These are phyloP conservation scores for Rhopilema esculentum DNA, from an alignment of 30 jellyfish, hydroid and myxozoan species.

Conservation along the genomic window DNA sequence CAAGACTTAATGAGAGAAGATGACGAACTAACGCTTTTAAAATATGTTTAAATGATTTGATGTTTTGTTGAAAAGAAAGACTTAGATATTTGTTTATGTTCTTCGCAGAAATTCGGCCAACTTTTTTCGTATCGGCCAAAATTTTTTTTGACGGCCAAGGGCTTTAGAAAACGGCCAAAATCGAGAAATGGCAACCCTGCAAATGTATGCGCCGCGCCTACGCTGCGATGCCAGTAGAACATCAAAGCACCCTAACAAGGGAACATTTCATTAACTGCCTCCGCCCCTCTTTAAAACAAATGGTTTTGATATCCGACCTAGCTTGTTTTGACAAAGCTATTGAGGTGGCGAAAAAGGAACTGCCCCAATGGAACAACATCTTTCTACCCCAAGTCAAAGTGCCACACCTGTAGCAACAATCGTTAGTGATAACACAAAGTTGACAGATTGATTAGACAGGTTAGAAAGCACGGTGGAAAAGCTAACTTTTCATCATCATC, in stretches of 20 bases:
- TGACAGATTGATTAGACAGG: conserved; percentile 1
- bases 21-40: conserved; percentile 31
- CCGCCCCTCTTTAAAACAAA: conserved; percentile 22
- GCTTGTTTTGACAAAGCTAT: conserved; percentile 10
- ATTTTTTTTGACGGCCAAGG: conserved; percentile 1
- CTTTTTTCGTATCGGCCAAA: conserved; percentile 16
- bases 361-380: conserved; percentile 18
- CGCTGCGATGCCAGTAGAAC: conserved; percentile 37
- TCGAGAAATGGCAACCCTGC: neutral
- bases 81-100: neutral
- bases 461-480: conserved; percentile 21
- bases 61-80: neutral
- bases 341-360: conserved; percentile 32
- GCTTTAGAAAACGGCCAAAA: conserved; percentile 7
- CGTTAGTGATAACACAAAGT: neutral
- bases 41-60: conserved; percentile 5
- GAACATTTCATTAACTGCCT: conserved; percentile 42
- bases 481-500: conserved; percentile 3
- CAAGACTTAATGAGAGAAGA: conserved; percentile 27
- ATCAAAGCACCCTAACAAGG: conserved; percentile 55
- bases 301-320: conserved; percentile 38
- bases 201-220: conserved; percentile 39
- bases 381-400: neutral
- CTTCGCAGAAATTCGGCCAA: neutral
- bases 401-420: neutral